Conservation (phyloP, 2,113 vertebrate species). For the Cephalopholis sonnerati region DNA sequence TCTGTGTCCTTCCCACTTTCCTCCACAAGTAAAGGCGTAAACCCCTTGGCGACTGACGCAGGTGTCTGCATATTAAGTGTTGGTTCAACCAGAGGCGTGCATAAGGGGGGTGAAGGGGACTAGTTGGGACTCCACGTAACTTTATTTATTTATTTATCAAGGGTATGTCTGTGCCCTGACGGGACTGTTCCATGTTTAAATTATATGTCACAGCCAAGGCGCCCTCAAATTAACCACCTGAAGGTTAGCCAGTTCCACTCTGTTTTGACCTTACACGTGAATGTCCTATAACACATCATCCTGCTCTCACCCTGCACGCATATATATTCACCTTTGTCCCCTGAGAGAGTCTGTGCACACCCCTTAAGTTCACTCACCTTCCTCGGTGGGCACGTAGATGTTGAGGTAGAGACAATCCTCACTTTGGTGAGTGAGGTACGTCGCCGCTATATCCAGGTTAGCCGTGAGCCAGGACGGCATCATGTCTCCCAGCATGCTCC, state of each 20-base stretch:
- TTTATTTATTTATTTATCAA: slow-evolving; percentile 45
- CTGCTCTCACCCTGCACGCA: slow-evolving; percentile 26
- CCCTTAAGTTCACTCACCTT: slow-evolving; percentile 86
- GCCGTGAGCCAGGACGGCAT: slow-evolving; percentile 96
- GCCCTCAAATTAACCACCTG: background rate
- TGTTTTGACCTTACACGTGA: background rate
- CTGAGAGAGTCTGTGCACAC: slow-evolving; percentile 6
- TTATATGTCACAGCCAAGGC: slow-evolving; percentile 41
- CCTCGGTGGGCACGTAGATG: slow-evolving; percentile 96
- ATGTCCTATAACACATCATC: slow-evolving; percentile 18
- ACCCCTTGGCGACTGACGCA: slow-evolving; percentile 69
- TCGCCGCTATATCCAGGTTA: slow-evolving; percentile 94
- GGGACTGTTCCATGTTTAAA: slow-evolving; percentile 31
- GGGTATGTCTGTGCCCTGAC: slow-evolving; percentile 24
- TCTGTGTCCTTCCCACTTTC: slow-evolving; percentile 72
- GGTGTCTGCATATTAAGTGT: slow-evolving; percentile 77
- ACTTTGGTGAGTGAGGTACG: slow-evolving; percentile 94
- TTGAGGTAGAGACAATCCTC: slow-evolving; percentile 97
- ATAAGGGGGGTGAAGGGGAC: slow-evolving; percentile 15
- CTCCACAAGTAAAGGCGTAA: slow-evolving; percentile 64
- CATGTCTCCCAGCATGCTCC: slow-evolving; percentile 93
- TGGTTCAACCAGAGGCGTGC: slow-evolving; percentile 43
- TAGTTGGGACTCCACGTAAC: slow-evolving; percentile 5
- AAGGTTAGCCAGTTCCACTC: slow-evolving; percentile 10
- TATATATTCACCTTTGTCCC: slow-evolving; percentile 4